Evolutionary conservation across 2,888 invertebrate genomes (phyloP).

Genomic region (Actias luna): DNA sequence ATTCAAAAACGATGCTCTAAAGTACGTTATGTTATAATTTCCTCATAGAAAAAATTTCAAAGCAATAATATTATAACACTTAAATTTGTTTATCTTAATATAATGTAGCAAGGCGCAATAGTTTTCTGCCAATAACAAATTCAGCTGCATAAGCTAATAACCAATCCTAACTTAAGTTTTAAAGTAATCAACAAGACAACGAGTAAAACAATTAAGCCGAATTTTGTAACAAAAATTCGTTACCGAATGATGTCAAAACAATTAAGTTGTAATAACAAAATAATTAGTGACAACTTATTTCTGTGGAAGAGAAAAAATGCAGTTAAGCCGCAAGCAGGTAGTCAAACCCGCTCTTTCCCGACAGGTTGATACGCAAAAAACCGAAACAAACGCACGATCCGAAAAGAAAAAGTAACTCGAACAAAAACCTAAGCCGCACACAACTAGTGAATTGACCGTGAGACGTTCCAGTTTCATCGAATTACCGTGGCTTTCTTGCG

Average conservation of each 20-base stretch:
- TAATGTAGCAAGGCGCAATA: too few species aligned
- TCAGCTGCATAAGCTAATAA: too few species aligned
- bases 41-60: too few species aligned
- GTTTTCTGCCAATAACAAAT: too few species aligned
- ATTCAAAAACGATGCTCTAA: too few species aligned
- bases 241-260: background rate
- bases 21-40: too few species aligned
- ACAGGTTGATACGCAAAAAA: conserved; percentile 7
- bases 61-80: too few species aligned
- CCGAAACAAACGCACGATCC: background rate
- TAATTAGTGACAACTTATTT: background rate
- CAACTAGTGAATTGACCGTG: conserved; percentile 6
- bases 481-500: conserved; percentile 10
- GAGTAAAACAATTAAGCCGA: background rate
- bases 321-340: conserved; percentile 11
- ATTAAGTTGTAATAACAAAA: background rate
- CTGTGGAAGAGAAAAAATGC: background rate
- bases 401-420: background rate
- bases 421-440: conserved; percentile 3
- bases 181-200: too few species aligned
- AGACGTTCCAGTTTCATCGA: conserved; percentile 10
- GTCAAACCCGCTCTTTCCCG: background rate
- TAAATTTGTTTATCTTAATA: too few species aligned
- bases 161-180: too few species aligned
- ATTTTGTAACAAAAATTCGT: background rate